Evolutionary conservation across 2,113 vertebrate species (phyloP).

Genomic region (Mesembrinibis cayennensis): DNA sequence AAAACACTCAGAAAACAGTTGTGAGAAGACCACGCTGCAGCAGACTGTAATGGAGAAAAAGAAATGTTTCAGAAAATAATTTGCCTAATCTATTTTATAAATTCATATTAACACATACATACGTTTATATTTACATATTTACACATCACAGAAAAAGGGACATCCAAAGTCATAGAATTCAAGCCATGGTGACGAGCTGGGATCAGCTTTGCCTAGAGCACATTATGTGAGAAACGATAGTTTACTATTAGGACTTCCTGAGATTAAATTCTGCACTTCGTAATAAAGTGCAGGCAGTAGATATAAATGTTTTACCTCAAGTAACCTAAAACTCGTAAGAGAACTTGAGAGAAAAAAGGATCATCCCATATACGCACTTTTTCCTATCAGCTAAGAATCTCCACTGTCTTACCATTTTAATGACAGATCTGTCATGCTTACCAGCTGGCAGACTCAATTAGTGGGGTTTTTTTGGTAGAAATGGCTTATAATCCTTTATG

Average conservation of each 20-base stretch:
- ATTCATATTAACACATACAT: background rate
- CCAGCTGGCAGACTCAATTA: background rate
- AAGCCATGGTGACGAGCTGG: background rate
- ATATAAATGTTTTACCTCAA: background rate
- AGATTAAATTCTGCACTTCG: background rate
- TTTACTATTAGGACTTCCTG: background rate
- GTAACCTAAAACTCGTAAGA: background rate
- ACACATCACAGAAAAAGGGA: background rate
- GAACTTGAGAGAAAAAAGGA: background rate
- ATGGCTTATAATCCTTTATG: background rate
- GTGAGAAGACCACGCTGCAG: background rate
- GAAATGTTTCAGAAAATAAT: background rate
- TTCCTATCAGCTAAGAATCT: background rate
- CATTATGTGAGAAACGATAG: background rate
- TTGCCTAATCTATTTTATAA: background rate
- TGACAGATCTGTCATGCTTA: background rate
- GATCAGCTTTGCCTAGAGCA: background rate
- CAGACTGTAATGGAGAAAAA: background rate
- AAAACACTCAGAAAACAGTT: background rate
- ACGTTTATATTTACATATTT: background rate
- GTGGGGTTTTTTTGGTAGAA: background rate
- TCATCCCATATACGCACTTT: background rate
- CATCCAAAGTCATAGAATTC: background rate
- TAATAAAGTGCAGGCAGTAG: background rate
- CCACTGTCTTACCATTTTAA: background rate